Evolutionary conservation across 2,797 vertebrate species (phyloP).

Genomic region (Gouania willdenowi): DNA sequence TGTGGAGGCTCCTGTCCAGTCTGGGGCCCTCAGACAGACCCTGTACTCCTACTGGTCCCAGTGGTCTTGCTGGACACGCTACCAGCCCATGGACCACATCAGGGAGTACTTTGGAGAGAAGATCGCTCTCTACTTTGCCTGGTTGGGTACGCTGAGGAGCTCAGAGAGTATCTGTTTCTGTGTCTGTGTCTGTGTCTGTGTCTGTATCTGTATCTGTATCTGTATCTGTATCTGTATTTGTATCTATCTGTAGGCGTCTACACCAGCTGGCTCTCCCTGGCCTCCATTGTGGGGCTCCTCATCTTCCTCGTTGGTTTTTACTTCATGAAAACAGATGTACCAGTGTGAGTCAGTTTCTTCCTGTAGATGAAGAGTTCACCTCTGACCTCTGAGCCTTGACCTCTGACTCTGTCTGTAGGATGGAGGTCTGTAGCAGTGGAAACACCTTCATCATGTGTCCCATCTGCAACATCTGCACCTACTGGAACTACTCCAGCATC

Average conservation of each 20-base stretch:
- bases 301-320: constrained; percentile 72
- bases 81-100: constrained; percentile 78
- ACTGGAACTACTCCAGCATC: constrained; percentile 78
- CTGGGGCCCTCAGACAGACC: constrained; percentile 62
- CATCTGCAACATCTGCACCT: constrained; percentile 73
- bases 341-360: too few relatives aligned
- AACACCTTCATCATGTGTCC: constrained; percentile 74
- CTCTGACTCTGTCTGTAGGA: too few relatives aligned
- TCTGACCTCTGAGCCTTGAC: too few relatives aligned
- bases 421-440: constrained; percentile 66
- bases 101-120: constrained; percentile 78
- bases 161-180: not conserved
- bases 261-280: constrained; percentile 77
- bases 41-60: constrained; percentile 71
- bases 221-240: not conserved
- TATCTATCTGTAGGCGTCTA: constrained; percentile 69
- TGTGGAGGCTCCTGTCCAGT: too few relatives aligned
- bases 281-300: constrained; percentile 51
- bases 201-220: not conserved
- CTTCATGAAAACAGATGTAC: constrained; percentile 59
- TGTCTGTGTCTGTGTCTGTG: not conserved
- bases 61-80: constrained; percentile 68
- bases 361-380: too few relatives aligned
- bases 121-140: constrained; percentile 80
- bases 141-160: constrained; percentile 68